Conservation (phyloP, 2,888 invertebrate species). For the Parelbella ahira region DNA sequence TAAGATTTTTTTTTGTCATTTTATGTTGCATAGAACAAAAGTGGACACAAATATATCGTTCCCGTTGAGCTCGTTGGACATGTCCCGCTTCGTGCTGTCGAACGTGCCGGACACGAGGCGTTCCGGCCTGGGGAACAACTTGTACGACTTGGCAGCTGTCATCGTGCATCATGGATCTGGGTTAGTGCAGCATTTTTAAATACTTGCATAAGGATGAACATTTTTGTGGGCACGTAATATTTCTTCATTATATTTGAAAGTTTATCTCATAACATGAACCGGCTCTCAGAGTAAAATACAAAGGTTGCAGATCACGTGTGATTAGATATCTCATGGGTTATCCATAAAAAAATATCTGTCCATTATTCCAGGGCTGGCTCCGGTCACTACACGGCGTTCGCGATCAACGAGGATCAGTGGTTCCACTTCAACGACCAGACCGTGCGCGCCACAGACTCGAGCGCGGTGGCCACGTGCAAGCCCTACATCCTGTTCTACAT, state of each 20-base stretch:
- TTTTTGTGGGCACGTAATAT: no score
- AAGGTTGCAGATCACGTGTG: no score
- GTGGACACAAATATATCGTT: conserved; percentile 89
- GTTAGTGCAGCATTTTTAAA: no score
- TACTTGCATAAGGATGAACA: no score
- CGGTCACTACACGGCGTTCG: conserved; percentile 93
- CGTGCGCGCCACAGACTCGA: conserved; percentile 84
- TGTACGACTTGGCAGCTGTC: conserved; percentile 89
- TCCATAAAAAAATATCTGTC: no score
- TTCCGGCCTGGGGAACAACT: conserved; percentile 81
- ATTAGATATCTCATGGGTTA: no score
- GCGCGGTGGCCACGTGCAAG: conserved; percentile 87
- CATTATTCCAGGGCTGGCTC: conserved; percentile 84
- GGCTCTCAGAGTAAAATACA: no score
- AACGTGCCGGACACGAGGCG: conserved; percentile 83
- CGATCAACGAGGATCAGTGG: conserved; percentile 89
- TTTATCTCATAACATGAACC: no score
- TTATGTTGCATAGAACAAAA: no score
- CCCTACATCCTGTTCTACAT: conserved; percentile 93
- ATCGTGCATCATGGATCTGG: conserved; percentile 90
- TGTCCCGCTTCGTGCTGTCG: conserved; percentile 86
- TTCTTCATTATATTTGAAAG: no score
- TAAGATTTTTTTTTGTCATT: no score
- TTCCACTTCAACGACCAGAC: conserved; percentile 93
- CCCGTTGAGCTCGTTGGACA: conserved; percentile 87